These are phyloP conservation scores for Muntiacus muntjak DNA, from an alignment of 2,113 vertebrate genomes.

Conservation along the genomic window DNA sequence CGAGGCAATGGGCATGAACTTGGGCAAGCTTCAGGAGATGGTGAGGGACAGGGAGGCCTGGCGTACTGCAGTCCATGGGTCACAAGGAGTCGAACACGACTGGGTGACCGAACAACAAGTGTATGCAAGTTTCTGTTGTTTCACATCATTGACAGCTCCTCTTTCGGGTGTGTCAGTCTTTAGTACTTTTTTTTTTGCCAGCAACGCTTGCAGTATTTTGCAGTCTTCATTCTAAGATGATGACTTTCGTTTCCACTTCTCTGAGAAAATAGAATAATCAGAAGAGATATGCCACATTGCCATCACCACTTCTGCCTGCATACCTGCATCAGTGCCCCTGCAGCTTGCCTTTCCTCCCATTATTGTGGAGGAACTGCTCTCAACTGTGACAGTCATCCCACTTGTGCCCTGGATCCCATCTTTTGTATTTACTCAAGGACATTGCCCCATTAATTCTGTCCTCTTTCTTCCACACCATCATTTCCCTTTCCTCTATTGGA, in stretches of 20 bases:
- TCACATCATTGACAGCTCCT: not conserved
- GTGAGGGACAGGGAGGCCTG: not conserved
- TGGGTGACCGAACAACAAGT: not conserved
- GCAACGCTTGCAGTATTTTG: not conserved
- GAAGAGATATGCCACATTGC: not conserved
- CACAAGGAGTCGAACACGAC: not conserved
- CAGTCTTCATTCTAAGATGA: not conserved
- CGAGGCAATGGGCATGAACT: not conserved
- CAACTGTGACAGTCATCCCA: not conserved
- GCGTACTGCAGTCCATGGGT: rapidly evolving
- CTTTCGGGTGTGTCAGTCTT: not conserved
- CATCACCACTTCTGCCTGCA: not conserved
- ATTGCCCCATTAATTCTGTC: not conserved
- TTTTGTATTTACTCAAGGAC: not conserved
- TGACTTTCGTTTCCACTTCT: not conserved
- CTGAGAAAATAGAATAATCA: not conserved
- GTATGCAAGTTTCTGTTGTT: not conserved
- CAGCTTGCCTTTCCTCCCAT: not conserved
- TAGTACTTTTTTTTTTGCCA: not conserved
- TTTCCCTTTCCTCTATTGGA: not conserved
- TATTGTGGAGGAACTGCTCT: not conserved
- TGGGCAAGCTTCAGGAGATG: not conserved
- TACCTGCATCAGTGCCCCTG: not conserved
- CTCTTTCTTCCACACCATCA: not conserved
- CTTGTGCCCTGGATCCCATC: not conserved